Conservation (phyloP, 2,797 vertebrate genomes). For the Odontamblyopus rebecca region DNA sequence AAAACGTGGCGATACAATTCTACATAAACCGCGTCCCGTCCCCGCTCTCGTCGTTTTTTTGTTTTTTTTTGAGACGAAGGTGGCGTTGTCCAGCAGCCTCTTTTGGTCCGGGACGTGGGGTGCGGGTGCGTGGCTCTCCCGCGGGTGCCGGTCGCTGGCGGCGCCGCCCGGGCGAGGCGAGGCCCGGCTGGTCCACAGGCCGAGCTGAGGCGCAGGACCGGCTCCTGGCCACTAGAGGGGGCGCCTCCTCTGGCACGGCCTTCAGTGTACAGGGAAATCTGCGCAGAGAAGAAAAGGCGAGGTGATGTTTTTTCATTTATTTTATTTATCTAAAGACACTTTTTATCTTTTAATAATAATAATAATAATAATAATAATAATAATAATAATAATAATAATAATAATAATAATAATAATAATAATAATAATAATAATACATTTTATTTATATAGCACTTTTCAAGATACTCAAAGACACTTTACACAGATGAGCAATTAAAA, state of each 20-base stretch:
- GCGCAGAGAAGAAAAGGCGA: slow-evolving; percentile 36
- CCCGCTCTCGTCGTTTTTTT: neutral
- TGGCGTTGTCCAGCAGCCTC: slow-evolving; percentile 41
- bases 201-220: slow-evolving; percentile 57
- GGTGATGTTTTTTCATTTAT: no score
- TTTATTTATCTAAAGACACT: no score
- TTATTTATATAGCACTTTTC: no score
- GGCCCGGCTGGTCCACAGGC: slow-evolving; percentile 66
- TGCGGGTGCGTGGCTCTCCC: slow-evolving; percentile 35
- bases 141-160: slow-evolving; percentile 2
- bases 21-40: neutral
- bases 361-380: no score
- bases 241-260: slow-evolving; percentile 67
- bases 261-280: slow-evolving; percentile 68
- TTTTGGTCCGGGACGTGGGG: slow-evolving; percentile 69
- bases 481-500: no score
- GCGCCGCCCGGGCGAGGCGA: slow-evolving; percentile 62
- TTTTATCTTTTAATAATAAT: no score
- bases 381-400: no score
- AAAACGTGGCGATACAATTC: neutral
- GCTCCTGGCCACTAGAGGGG: slow-evolving; percentile 69
- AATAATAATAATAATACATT: no score
- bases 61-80: slow-evolving; percentile 42
- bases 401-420: no score
- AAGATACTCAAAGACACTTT: no score